phyloP scores from a whole-genome alignment of 2,797 vertebrate species.

The Anisognathus igniventris region DNA sequence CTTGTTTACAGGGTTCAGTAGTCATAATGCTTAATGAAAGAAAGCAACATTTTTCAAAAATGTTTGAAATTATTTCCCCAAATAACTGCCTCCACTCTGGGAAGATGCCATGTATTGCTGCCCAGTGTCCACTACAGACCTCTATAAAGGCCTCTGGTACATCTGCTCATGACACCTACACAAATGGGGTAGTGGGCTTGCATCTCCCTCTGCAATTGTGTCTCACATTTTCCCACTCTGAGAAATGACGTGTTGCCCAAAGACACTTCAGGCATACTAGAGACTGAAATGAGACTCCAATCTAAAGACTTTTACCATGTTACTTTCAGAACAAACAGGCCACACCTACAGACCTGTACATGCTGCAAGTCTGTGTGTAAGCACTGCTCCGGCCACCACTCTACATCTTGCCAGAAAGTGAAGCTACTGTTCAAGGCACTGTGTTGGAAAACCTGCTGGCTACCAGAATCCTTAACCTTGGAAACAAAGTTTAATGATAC shows the following conservation, averaged over 20 bases:
- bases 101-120: not conserved
- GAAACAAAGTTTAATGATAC: not conserved
- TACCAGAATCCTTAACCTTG: not conserved
- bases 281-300: not conserved
- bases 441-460: not conserved
- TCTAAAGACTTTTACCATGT: not conserved
- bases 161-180: not conserved
- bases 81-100: not conserved
- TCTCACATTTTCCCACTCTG: not conserved
- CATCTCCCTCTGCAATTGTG: not conserved
- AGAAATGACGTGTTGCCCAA: not conserved
- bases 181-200: not conserved
- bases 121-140: not conserved
- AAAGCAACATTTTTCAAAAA: not conserved
- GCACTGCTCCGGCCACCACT: fast-evolving
- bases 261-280: not conserved
- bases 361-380: not conserved
- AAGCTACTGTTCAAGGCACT: not conserved
- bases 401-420: not conserved
- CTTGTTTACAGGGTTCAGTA: not conserved
- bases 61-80: not conserved
- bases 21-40: not conserved
- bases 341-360: not conserved
- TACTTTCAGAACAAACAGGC: not conserved
- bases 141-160: not conserved